Percentiles rank a stretch among this genome's conserved stretches.
Evolutionary conservation across 37 sponge, comb jelly and placozoan species (phyloP).

Genomic region (Chondrosia reniformis): DNA sequence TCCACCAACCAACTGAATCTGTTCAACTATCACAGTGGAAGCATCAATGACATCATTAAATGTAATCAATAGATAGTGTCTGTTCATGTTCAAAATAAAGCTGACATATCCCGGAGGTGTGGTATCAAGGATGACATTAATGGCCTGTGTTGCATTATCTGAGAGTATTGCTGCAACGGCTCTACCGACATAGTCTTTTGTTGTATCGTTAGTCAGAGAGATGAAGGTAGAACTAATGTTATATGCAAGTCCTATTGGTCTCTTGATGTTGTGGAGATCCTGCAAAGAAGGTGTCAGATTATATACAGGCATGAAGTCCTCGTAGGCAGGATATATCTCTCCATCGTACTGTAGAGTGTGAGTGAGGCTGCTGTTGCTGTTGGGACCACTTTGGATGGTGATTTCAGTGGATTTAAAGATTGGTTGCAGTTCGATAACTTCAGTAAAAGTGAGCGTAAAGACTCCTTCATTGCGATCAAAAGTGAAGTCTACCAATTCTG

Average conservation of each 20-base stretch:
- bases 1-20: slow-evolving; percentile 37
- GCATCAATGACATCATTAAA: slow-evolving; percentile 76
- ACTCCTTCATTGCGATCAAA: slow-evolving; percentile 75
- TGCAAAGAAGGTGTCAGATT: slow-evolving; percentile 28
- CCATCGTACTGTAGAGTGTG: slow-evolving; percentile 44
- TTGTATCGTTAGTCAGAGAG: slow-evolving; percentile 43
- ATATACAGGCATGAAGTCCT: slow-evolving; percentile 55
- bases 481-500: slow-evolving; percentile 56
- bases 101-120: slow-evolving; percentile 39
- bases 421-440: slow-evolving; percentile 65
- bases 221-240: slow-evolving; percentile 51
- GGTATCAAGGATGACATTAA: slow-evolving; percentile 37
- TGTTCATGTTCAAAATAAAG: slow-evolving; percentile 67
- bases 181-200: slow-evolving; percentile 50
- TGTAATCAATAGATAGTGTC: slow-evolving; percentile 41
- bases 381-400: slow-evolving; percentile 49
- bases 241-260: slow-evolving; percentile 62
- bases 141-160: slow-evolving; percentile 34
- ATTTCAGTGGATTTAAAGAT: slow-evolving; percentile 65
- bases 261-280: slow-evolving; percentile 73
- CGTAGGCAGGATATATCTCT: slow-evolving; percentile 11
- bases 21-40: slow-evolving; percentile 42
- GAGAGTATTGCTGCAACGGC: slow-evolving; percentile 11
- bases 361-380: slow-evolving; percentile 17
- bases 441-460: slow-evolving; percentile 74